Base-by-base conservation (phyloP, 2,113 vertebrate species). In the Notothenia coriiceps region DNA sequence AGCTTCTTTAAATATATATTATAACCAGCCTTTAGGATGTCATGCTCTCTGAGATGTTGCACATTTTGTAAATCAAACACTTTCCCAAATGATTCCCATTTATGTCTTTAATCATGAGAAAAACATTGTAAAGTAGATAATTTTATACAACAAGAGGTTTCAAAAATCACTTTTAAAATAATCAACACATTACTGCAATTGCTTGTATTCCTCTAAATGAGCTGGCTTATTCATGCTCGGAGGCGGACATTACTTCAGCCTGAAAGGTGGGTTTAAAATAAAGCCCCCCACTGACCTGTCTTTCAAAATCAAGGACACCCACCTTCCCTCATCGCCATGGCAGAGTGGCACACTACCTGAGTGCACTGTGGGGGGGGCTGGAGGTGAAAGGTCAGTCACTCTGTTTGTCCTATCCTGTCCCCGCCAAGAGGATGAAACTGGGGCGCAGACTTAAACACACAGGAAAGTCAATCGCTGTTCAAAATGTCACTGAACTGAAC, bases 311-410 rank as follows among this genome's bases (percentile, higher is more conserved):
- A 44, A 77, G 49, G 33, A 66, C 80, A 59, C 77, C 74, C 72
- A 71, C 80, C 67, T 69, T 29, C n/a, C 51, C 64, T 65, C 59
- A 29, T 64, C 77, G 65, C 60, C 65, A 33, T 52, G 51, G 67
- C 56, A 74, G 73, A 73, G 52, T 70, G 69, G 66, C 69, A 11
- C 74, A 11, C 56, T 82, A 79, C 74, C 76, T 80, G 78, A 68
- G 70, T 47, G 22, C 81, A 14, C 87, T n/a, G 76, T 71, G 51
- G 87, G 89, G 65, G 65, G 59, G 72, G 71, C 79, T 54, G 49
- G 49, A 72, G 89, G 82, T 88, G 73, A 86, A 91, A 92, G 87
- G 86, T 89, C 83, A 92, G 52, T 44, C 69, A 10, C 72, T 68
- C 82, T 18, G 83, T 79, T 46, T 71, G 89, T 22, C 25, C 67